Base-by-base conservation (phyloP, 2,888 invertebrate genomes). In the Tachystola acroxantha region DNA sequence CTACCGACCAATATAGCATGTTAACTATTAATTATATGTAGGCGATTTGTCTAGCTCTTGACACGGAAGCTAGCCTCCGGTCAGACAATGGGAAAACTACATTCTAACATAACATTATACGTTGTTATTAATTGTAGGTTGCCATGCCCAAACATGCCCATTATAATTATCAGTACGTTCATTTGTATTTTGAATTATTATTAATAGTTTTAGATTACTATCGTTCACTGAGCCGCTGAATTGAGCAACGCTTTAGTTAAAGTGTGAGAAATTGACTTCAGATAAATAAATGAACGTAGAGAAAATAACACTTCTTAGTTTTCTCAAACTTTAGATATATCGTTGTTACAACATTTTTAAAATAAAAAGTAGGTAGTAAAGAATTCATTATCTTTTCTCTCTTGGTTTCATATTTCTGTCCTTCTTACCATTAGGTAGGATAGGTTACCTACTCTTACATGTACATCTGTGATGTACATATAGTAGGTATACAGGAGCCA, bases 21-120 rank as follows among this genome's bases (percentile, higher is more conserved):
- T 31, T 34, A 40, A 35, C 26, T 26, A 36, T 39, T 34, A 37
- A 34, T 32, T 25, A 48, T n/a, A 50, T 46, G 46, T 40, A 33
- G 36, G 43, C 46, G 45, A 64, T 59, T 64, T 53, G 55, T 64
- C 54, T 53, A 41, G 39, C 43, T 48, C 45, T 43, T 52, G 39
- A 57, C 47, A 39, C 53, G 60, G 61, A 66, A 63, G 53, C 43
- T 24, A 19, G 27, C 26, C 28, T 10, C 35, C 7, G 37, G 35
- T 42, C 45, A 43, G 35, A 43, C 45, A 43, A 55, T 51, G 41
- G 48, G 45, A 40, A 46, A 42, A 40, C 37, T 13, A 43, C 39
- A 37, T 19, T 24, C 4, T 14, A 24, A 7, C 19, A 10, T 40
- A n/a, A n/a, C 32, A 12, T 26, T 28, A 33, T 27, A 24, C 20